Base-by-base conservation (phyloP, 2,888 invertebrate species). In the Melanargia galathea region DNA sequence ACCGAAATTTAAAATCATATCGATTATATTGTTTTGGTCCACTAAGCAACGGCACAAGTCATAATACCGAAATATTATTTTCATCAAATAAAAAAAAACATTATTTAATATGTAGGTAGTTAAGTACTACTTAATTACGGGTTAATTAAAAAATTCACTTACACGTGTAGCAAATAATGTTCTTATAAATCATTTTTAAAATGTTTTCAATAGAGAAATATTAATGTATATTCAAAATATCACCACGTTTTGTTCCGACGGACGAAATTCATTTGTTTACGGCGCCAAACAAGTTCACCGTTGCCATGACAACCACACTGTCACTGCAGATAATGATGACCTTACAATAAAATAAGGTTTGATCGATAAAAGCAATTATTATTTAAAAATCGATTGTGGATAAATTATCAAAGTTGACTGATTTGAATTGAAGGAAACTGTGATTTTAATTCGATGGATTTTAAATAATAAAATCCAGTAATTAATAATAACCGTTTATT, bases 231-330 rank as follows among this genome's bases (percentile, higher is more conserved):
- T 71, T 71, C 69, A 68, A 75, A 80, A 75, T 70, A 52, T 38
- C 55, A 74, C 72, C 78, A 81, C 80, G 76, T 82, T 82, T 78
- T 75, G 74, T 77, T 75, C 74, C 75, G 77, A 72, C 75, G 74
- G 75, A 75, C 83, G 84, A 76, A 77, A 74, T 84, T 91, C 90
- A 86, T 87, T 90, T 90, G 90, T 91, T 90, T 90, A 89, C 86
- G 76, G 74, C 76, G 76, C 78, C 80, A 85, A 90, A 88, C 88
- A 90, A 81, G 59, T 69, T 71, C 76, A 76, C 65, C 71, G 87
- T 90, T 81, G 71, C 78, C 77, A 87, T 88, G 79, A 77, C 70
- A 78, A 90, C 87, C 30, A 63, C 56, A 66, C 73, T 83, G 86
- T 79, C 87, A 87, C 84, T 79, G 64, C 78, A 82, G 18, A 77